These are phyloP conservation scores for Phenganax stokvisi DNA, from an alignment of 92 coral and sea anemone genomes.

Conservation along the genomic window DNA sequence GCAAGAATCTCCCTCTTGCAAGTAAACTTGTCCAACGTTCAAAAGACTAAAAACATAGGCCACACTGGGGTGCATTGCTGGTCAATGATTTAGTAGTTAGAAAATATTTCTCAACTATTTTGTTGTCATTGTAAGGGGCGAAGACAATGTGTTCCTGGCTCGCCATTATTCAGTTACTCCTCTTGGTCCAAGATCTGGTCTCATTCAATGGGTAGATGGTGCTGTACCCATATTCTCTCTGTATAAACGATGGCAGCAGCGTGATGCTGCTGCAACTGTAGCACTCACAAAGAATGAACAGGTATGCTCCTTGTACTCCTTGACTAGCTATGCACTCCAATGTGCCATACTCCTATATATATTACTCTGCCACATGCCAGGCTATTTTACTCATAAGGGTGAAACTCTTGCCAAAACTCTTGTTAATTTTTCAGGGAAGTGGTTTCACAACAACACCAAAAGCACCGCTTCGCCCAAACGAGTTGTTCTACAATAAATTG, in stretches of 20 bases:
- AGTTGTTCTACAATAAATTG: slow-evolving; percentile 87
- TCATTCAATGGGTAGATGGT: slow-evolving; percentile 99
- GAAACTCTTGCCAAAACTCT: background rate
- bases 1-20: no score
- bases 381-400: no score
- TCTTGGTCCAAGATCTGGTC: slow-evolving; percentile 97
- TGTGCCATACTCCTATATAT: no score
- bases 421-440: slow-evolving; percentile 20
- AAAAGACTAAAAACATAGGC: background rate
- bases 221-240: slow-evolving; percentile 91
- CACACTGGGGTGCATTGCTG: background rate
- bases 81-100: background rate
- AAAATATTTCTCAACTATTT: background rate
- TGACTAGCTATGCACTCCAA: no score
- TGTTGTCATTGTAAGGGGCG: slow-evolving; percentile 39
- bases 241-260: slow-evolving; percentile 98
- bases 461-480: slow-evolving; percentile 90
- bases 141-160: slow-evolving; percentile 82
- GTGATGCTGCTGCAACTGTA: slow-evolving; percentile 64
- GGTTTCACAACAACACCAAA: slow-evolving; percentile 26
- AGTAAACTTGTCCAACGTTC: no score
- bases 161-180: slow-evolving; percentile 99
- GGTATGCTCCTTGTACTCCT: slow-evolving; percentile 37
- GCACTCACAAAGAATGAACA: slow-evolving; percentile 71
- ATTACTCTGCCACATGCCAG: no score